phyloP scores from a whole-genome alignment of 2,888 invertebrate species.

The Ptychoptera contaminata region DNA sequence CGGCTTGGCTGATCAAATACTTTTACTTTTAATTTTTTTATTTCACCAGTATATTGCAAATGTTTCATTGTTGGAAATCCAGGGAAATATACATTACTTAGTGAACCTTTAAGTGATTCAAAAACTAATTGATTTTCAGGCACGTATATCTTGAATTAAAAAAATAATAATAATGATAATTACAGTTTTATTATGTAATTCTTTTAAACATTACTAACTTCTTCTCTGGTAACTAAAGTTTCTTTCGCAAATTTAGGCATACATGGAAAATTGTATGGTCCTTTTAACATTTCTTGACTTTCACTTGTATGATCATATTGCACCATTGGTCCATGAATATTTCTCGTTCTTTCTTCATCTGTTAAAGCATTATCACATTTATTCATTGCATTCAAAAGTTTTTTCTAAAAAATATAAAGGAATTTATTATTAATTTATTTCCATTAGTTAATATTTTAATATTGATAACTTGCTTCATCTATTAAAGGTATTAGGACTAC shows the following conservation, averaged over 20 bases:
- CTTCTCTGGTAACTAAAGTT: constrained; percentile 16
- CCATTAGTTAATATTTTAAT: not conserved
- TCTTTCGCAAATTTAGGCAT: constrained; percentile 13
- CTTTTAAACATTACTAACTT: constrained; percentile 7
- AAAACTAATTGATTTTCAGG: constrained; percentile 40
- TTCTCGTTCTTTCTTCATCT: constrained; percentile 54
- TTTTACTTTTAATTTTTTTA: constrained; percentile 48
- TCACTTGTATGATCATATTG: constrained; percentile 51
- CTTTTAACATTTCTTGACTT: constrained; percentile 36
- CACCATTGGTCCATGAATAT: constrained; percentile 75
- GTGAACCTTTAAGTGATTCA: constrained; percentile 54
- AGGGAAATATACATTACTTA: constrained; percentile 56
- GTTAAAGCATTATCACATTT: constrained; percentile 48
- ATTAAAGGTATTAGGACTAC: constrained; percentile 89
- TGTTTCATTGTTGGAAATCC: constrained; percentile 90
- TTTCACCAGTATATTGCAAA: constrained; percentile 50
- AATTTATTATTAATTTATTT: not conserved
- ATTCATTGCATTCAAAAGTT: constrained; percentile 61
- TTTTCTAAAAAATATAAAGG: constrained; percentile 29
- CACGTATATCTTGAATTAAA: constrained; percentile 25
- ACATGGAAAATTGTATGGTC: constrained; percentile 39
- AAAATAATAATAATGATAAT: not conserved
- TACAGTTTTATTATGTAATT: too few species aligned
- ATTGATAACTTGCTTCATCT: constrained; percentile 40
- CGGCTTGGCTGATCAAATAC: constrained; percentile 79